Evolutionary conservation across 2,113 vertebrate genomes (phyloP).

Genomic region (Saimiri boliviensis): DNA sequence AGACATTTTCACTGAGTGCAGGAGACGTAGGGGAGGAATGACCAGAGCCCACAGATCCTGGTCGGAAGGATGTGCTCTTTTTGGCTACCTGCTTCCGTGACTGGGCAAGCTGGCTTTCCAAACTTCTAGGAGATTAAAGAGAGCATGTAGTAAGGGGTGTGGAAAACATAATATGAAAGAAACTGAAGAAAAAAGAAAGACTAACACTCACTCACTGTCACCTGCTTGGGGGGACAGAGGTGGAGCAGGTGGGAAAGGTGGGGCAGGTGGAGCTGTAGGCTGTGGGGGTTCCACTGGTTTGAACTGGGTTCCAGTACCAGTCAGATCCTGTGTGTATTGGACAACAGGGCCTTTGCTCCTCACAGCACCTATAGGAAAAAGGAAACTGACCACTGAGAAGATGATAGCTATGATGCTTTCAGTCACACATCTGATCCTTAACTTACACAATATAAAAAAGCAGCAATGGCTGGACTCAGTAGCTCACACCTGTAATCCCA

Average conservation of each 20-base stretch:
- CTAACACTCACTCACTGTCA: conserved; percentile 86
- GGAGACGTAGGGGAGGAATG: conserved; percentile 80
- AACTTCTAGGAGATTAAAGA: conserved; percentile 77
- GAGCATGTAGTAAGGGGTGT: neutral
- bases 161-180: neutral
- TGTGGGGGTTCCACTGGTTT: conserved; percentile 75
- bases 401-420: neutral
- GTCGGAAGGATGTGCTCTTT: conserved; percentile 94
- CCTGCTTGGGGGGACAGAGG: conserved; percentile 74
- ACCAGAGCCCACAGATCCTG: conserved; percentile 84
- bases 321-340: conserved; percentile 93
- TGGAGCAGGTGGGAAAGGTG: neutral
- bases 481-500: too few relatives aligned
- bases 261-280: neutral
- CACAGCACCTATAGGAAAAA: conserved; percentile 86
- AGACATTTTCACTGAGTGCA: conserved; percentile 62
- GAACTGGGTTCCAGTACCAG: conserved; percentile 78
- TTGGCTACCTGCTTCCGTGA: conserved; percentile 96
- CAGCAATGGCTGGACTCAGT: neutral
- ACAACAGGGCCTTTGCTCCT: conserved; percentile 97
- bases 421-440: neutral
- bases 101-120: conserved; percentile 85
- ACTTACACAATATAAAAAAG: neutral
- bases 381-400: neutral
- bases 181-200: neutral